Percentiles rank a stretch among this genome's conserved stretches.
Evolutionary conservation across 2,113 vertebrate genomes (phyloP).

Genomic region (Semnornis frantzii): DNA sequence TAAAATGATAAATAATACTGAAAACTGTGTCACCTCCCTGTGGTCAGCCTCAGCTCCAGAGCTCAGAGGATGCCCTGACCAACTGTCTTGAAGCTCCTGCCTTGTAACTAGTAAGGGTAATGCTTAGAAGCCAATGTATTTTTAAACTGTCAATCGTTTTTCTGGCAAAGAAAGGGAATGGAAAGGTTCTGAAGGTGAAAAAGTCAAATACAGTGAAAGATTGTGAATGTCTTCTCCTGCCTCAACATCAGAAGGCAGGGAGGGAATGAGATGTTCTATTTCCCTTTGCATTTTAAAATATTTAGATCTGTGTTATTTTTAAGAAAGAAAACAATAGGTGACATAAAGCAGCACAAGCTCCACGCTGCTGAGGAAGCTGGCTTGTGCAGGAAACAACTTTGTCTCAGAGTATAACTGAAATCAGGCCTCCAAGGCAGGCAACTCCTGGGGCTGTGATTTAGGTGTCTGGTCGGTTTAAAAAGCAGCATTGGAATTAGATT

Average conservation of each 20-base stretch:
- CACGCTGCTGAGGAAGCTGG: neutral
- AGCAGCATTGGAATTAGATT: neutral
- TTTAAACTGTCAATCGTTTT: neutral
- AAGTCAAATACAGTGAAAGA: neutral
- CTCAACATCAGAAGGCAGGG: neutral
- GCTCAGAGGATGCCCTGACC: neutral
- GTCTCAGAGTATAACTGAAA: conserved; percentile 63
- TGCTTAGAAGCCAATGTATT: neutral
- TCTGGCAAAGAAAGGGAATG: neutral
- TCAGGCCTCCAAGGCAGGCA: neutral
- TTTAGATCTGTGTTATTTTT: conserved; percentile 46
- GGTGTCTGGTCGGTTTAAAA: neutral
- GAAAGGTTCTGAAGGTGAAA: neutral
- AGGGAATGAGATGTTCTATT: neutral
- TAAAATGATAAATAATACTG: neutral
- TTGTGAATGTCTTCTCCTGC: neutral
- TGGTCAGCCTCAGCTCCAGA: neutral
- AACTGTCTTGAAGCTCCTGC: neutral
- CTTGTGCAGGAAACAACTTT: conserved; percentile 51
- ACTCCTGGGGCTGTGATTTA: neutral
- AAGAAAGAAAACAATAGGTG: conserved; percentile 64
- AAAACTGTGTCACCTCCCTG: neutral
- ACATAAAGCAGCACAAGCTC: conserved; percentile 14
- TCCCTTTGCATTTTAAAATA: conserved; percentile 34
- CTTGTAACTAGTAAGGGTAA: neutral